A percentile compares a stretch with the other conserved stretches of the same genome.
Conservation (phyloP, 2,113 vertebrate species). For the Takifugu bimaculatus region DNA sequence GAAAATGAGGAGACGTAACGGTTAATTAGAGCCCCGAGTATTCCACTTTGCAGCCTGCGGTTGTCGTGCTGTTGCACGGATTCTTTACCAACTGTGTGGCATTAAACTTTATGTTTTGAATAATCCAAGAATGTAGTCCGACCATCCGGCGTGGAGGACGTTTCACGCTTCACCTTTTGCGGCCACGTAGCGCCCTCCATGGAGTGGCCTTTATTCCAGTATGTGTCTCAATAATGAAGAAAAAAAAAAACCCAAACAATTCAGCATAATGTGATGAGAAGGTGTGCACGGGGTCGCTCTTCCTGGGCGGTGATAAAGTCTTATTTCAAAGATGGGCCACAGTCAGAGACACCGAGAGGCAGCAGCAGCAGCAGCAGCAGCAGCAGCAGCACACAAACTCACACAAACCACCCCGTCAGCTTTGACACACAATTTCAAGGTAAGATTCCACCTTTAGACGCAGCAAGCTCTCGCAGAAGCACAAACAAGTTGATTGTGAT, state of each 20-base stretch:
- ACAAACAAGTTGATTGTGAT: background rate
- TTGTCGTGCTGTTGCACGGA: too few relatives aligned
- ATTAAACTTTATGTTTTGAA: too few relatives aligned
- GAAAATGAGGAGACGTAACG: too few relatives aligned
- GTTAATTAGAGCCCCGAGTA: too few relatives aligned
- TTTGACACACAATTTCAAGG: slow-evolving; percentile 37
- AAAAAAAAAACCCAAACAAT: slow-evolving; percentile 10
- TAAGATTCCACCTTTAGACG: slow-evolving; percentile 34
- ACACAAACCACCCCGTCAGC: slow-evolving; percentile 12
- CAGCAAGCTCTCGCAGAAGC: slow-evolving; percentile 2
- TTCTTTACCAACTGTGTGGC: too few relatives aligned
- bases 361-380: background rate
- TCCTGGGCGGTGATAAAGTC: slow-evolving; percentile 37
- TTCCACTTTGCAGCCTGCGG: too few relatives aligned
- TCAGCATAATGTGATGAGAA: slow-evolving; percentile 3
- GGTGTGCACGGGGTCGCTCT: slow-evolving; percentile 1
- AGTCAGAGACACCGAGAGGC: background rate
- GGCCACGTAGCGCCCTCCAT: too few relatives aligned
- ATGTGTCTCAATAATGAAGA: background rate
- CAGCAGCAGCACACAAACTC: slow-evolving; percentile 4
- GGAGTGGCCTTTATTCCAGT: too few relatives aligned
- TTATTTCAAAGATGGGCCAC: background rate
- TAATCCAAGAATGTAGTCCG: too few relatives aligned
- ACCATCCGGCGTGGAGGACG: too few relatives aligned
- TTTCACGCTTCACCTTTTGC: too few relatives aligned